Base-by-base conservation (phyloP, 2,113 vertebrate genomes). In the Hydropotes inermis region DNA sequence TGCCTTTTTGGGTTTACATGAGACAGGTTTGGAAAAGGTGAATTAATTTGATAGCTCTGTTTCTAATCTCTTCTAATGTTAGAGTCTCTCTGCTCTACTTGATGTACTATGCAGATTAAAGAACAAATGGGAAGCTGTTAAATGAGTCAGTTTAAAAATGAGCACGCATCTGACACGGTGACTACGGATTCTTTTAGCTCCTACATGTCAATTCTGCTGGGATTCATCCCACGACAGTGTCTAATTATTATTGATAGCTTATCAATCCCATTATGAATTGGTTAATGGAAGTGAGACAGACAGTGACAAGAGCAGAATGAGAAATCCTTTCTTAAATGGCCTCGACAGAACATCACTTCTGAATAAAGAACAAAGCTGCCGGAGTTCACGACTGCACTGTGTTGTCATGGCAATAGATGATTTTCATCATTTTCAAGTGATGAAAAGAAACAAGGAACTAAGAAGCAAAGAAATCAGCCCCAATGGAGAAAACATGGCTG, bases 321-420 rank as follows among this genome's bases (percentile, higher is more conserved):
- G 98, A 95, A 98, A 98, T 97, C 98, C 98, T 97, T 97, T 94
- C 97, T 98, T 98, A 98, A 98, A 98, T 96, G 97, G 98, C 96
- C 98, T 98, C 96, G 96, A 98, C 92, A 98, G 98, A 98, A 94
- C 95, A 96, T 95, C 97, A 97, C 98, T 98, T 98, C 95, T 95
- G 97, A 98, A 97, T 96, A 97, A 97, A 98, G 98, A 98, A 98
- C 98, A 98, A 98, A 98, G 98, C 98, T 96, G 90, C 95, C 97
- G 81, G 98, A 97, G 98, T 98, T 98, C 98, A 95, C 55, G 85
- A 98, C 87, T 98, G 98, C 98, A 98, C 98, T 98, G 98, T 98
- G 99, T 99, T 99, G 98, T 98, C 98, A 99, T 99, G 98, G 98
- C 98, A 98, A 99, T 98, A 97, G 98, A 98, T 98, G 98, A 98